These are phyloP conservation scores for Dicerorhinus sumatrensis DNA, from an alignment of 2,113 vertebrate genomes.

Conservation along the genomic window DNA sequence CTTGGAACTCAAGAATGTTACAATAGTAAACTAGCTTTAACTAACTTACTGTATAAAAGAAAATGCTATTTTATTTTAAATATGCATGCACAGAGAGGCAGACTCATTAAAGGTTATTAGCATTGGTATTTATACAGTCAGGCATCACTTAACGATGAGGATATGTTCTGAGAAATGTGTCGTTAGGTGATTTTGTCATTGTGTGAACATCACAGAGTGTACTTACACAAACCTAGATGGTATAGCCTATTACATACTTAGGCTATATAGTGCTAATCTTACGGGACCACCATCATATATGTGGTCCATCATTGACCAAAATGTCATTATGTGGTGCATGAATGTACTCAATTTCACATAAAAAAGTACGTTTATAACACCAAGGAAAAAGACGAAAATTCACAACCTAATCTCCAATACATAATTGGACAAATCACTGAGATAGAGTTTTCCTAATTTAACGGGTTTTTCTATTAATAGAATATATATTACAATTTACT, in stretches of 20 bases:
- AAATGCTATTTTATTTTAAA: constrained; percentile 22
- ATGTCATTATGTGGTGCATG: no score
- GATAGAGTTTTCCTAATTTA: neutral
- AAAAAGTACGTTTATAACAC: neutral
- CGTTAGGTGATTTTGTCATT: no score
- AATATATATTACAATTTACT: neutral
- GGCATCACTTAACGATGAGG: no score
- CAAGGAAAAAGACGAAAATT: constrained; percentile 16
- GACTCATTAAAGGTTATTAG: neutral
- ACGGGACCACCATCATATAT: no score
- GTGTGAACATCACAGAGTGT: no score
- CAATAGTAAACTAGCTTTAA: neutral
- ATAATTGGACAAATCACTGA: neutral
- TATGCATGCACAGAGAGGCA: neutral
- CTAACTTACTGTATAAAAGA: neutral
- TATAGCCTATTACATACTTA: no score
- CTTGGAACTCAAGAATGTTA: neutral
- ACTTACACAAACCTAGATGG: no score
- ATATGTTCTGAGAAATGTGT: no score
- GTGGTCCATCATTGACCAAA: no score
- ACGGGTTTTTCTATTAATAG: neutral
- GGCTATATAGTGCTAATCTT: no score
- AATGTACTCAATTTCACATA: neutral
- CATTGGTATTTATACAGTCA: neutral
- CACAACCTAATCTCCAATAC: neutral